These are phyloP conservation scores for Epinephelus awoara DNA, from an alignment of 2,797 vertebrate genomes.

Conservation along the genomic window DNA sequence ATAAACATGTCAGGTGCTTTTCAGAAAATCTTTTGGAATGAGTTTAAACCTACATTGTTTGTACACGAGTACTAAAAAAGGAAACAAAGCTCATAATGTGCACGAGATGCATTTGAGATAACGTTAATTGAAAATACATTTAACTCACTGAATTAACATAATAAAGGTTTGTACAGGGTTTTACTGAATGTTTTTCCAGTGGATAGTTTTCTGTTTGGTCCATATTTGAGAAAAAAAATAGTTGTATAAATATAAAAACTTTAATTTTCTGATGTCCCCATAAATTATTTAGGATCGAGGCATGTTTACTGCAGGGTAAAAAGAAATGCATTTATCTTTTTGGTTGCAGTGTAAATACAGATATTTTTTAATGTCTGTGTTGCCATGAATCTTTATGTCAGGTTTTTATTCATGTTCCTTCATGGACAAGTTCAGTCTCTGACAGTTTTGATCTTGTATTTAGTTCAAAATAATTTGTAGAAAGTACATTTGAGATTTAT, in stretches of 20 bases:
- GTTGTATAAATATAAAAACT: background rate
- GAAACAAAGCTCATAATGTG: background rate
- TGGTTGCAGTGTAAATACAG: background rate
- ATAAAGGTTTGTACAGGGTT: background rate
- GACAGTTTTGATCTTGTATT: background rate
- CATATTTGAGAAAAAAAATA: background rate
- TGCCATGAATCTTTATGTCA: background rate
- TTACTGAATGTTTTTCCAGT: background rate
- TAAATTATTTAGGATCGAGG: background rate
- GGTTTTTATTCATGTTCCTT: background rate
- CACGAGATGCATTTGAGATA: background rate
- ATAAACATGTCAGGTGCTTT: no score
- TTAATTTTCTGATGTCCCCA: background rate
- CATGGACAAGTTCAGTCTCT: background rate
- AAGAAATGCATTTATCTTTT: background rate
- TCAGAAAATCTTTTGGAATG: background rate
- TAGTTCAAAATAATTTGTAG: background rate
- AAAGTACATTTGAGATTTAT: background rate
- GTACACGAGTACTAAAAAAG: background rate
- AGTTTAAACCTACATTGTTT: background rate
- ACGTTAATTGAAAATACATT: background rate
- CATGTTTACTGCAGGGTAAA: background rate
- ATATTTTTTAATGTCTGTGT: background rate
- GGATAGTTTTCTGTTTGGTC: background rate
- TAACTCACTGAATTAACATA: background rate